Percentiles rank a stretch among this genome's conserved stretches.
These are phyloP conservation scores for Hippoglossus stenolepis DNA, from an alignment of 2,113 vertebrate species.

Conservation along the genomic window DNA sequence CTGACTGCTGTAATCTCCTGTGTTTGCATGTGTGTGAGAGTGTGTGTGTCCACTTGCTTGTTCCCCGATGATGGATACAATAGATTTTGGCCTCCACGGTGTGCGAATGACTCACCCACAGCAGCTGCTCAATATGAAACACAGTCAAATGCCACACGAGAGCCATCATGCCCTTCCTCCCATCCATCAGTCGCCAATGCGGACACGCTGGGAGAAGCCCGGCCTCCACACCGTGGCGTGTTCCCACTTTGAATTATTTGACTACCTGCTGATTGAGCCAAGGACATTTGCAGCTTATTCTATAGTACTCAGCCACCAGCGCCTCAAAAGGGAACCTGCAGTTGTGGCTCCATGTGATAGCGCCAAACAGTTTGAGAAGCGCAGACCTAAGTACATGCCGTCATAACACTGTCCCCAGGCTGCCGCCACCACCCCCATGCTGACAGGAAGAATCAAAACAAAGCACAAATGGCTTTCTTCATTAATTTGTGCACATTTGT, in stretches of 20 bases:
- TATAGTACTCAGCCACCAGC: not conserved
- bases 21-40: not conserved
- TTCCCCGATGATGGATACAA: conserved; percentile 57
- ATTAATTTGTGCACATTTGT: conserved; percentile 76
- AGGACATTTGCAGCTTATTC: not conserved
- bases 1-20: conserved; percentile 41
- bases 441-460: conserved; percentile 33
- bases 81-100: conserved; percentile 56
- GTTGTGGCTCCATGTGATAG: not conserved
- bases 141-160: conserved; percentile 51
- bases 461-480: conserved; percentile 49
- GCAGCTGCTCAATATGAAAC: conserved; percentile 57
- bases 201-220: conserved; percentile 31
- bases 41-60: conserved; percentile 14
- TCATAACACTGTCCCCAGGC: not conserved
- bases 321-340: not conserved
- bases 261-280: conserved; percentile 19
- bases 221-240: conserved; percentile 16
- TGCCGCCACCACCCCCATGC: not conserved
- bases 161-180: conserved; percentile 31
- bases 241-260: conserved; percentile 16
- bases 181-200: conserved; percentile 31
- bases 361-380: not conserved
- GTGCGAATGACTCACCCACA: conserved; percentile 68
- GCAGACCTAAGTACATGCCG: not conserved